Base-by-base conservation (phyloP, 2,797 vertebrate species). In the Melanotaenia boesemani region DNA sequence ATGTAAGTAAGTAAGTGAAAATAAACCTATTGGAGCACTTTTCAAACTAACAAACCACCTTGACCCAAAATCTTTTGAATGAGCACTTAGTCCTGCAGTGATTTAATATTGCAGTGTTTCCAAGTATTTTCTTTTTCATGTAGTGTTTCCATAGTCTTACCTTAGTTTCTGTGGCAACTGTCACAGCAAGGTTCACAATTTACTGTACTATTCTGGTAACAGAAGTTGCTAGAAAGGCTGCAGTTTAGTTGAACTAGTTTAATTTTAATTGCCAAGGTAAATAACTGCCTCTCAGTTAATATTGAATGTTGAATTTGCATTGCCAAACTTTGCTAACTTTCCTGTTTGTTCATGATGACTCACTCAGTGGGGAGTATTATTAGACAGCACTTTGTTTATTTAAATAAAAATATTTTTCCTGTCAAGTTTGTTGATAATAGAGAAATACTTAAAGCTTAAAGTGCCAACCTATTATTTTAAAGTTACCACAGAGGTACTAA, bases 141-240 rank as follows among this genome's bases (percentile, higher is more conserved):
- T 22, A 65, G 48, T 37, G 55, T 56, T 60, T 76, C 52, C 37
- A 63, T 36, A 32, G 41, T 3, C n/a, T 61, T 39, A 52, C 41
- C 52, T 28, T 58, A 36, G 66, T 79, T 77, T 72, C 72, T 79
- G 60, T 48, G 57, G 71, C 57, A 69, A 56, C 68, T 36, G 60
- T 36, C 66, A 72, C 60, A 58, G 22, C 3, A 28, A 44, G 37
- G 22, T 52, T 80, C 44, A 36, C 44, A 50, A 54, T 46, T 46
- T 15, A 39, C 32, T 79, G 67, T 46, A 69, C 22, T 81, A 62
- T 72, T 72, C 55, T 78, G 37, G 66, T 64, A 68, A 36, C 67
- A 73, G 48, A 55, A 39, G 55, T 78, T 68, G 20, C 61, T 72
- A 55, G 50, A 26, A 46, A 62, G 59, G 59, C 63, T 60, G 41